Evolutionary conservation across 2,888 invertebrate species (phyloP), one percentile per base, ranked within the genome.

Genomic region (Oegoconia quadripuncta): DNA sequence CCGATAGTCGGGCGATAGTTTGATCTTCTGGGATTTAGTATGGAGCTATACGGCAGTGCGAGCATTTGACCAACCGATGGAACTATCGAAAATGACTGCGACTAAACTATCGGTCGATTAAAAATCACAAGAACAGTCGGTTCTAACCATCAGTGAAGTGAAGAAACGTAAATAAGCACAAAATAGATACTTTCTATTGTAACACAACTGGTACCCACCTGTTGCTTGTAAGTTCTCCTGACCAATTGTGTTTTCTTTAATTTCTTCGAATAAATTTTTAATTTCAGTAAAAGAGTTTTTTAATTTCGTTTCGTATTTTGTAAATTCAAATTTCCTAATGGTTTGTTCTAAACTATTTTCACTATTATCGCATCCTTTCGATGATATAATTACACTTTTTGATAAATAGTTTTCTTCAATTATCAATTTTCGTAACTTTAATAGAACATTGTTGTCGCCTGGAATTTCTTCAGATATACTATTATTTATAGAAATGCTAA

Each of bases 371-470:
- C n/a, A n/a, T n/a, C 44, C 42, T 26, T 48, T 44, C 14, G 42
- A 30, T 31, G 55, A 46, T 32, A 63, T 64, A 33, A 48, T 51
- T 25, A 66, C 37, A 42, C 48, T 52, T 41, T 75, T 68, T 16
- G 58, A 26, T 13, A 80, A 50, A 34, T 82, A 42, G 46, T 55
- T 64, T 68, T 84, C 83, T 54, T 84, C 80, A 46, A 86, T 79
- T 68, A 76, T 78, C 23, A 86, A 51, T 44, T 81, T 59, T 49
- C 74, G 66, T 33, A 82, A 36, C 56, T 71, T 76, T 7, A 75
- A 72, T 11, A 48, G 25, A 5, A 66, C 39, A 48, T 47, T 59
- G 23, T 44, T 37, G 13, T 44, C 42, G n/a, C n/a, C n/a, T 32
- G 39, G 41, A 6, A 23, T 32, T 15, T 38, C n/a, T 7, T 27